Conservation (phyloP, 2,797 vertebrate genomes). For the Antennarius maculatus region DNA sequence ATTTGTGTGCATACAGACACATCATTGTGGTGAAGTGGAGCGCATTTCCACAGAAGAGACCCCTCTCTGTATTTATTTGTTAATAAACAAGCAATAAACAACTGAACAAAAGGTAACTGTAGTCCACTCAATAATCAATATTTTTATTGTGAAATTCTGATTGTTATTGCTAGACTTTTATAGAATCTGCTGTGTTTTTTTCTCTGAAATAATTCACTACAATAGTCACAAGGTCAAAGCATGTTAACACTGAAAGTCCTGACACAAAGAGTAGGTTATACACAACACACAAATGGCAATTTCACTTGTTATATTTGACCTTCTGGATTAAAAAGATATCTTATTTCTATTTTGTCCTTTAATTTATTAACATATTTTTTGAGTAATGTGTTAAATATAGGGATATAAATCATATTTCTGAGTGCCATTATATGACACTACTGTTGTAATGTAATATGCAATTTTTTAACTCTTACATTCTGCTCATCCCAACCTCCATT, state of each 20-base stretch:
- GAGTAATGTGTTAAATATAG: slow-evolving; percentile 19
- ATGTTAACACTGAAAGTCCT: slow-evolving; percentile 41
- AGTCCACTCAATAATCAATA: slow-evolving; percentile 79
- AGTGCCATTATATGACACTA: neutral
- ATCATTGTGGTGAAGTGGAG: slow-evolving; percentile 81
- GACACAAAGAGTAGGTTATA: slow-evolving; percentile 18
- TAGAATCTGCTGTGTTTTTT: slow-evolving; percentile 58
- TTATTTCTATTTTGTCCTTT: neutral
- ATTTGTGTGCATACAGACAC: slow-evolving; percentile 80
- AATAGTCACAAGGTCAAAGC: slow-evolving; percentile 38
- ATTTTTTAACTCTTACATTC: slow-evolving; percentile 63
- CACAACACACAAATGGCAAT: slow-evolving; percentile 28
- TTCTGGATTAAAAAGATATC: slow-evolving; percentile 2
- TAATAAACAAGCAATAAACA: slow-evolving; percentile 78
- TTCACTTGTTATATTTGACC: slow-evolving; percentile 26
- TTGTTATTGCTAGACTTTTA: slow-evolving; percentile 70
- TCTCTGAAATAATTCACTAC: slow-evolving; percentile 30
- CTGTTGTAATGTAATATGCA: slow-evolving; percentile 28
- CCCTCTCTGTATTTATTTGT: slow-evolving; percentile 84
- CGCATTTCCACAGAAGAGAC: slow-evolving; percentile 81
- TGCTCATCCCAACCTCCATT: slow-evolving; percentile 59
- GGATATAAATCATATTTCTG: slow-evolving; percentile 1
- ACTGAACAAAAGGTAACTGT: slow-evolving; percentile 86
- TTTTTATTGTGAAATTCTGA: slow-evolving; percentile 66
- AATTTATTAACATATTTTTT: neutral